Conservation (phyloP, 2,113 vertebrate species). For the Sminthopsis crassicaudata region DNA sequence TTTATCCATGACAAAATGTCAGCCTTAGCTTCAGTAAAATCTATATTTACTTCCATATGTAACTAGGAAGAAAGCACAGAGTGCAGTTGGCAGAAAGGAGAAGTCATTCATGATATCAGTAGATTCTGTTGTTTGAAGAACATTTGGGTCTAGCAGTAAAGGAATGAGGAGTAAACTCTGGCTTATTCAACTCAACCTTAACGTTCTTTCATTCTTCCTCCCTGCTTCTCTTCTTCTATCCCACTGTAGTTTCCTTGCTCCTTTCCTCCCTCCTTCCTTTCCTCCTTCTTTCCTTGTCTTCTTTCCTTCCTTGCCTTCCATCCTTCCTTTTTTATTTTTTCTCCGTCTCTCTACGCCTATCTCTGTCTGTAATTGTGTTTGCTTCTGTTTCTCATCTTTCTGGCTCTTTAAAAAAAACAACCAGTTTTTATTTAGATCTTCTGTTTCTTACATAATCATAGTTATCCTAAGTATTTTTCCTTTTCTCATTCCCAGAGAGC, state of each 20-base stretch:
- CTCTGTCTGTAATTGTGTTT: neutral
- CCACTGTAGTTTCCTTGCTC: too few species aligned
- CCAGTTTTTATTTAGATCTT: neutral
- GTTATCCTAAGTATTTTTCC: neutral
- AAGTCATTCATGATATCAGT: conserved; percentile 14
- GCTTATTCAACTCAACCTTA: neutral
- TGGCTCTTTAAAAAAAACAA: neutral
- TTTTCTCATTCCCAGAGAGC: neutral
- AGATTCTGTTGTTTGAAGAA: neutral
- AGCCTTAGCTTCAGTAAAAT: conserved; percentile 60
- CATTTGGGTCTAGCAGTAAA: neutral
- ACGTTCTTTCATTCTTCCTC: neutral
- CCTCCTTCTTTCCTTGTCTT: too few species aligned
- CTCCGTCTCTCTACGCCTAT: neutral
- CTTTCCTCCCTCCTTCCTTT: neutral
- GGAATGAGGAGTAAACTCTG: neutral
- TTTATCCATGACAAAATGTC: conserved; percentile 63
- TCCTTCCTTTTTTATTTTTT: neutral
- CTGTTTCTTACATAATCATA: neutral
- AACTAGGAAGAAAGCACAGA: conserved; percentile 63
- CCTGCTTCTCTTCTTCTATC: neutral
- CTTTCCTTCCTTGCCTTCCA: too few species aligned
- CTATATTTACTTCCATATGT: conserved; percentile 57
- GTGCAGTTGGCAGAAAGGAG: conserved; percentile 68
- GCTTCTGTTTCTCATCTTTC: neutral